Conservation (phyloP, 2,888 invertebrate genomes). For the Ornithoptera alexandrae region DNA sequence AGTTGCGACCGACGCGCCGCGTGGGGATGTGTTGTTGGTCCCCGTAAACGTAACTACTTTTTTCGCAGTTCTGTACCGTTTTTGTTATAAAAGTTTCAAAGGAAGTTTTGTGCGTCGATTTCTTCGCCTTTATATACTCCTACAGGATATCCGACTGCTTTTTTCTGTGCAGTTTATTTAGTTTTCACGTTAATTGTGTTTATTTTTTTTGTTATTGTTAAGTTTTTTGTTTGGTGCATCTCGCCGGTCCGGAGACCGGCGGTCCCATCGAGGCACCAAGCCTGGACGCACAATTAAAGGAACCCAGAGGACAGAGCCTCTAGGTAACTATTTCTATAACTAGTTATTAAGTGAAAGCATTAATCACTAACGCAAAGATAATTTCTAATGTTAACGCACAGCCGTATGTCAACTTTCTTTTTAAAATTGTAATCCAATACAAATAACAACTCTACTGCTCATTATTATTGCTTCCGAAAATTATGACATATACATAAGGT, state of each 20-base stretch:
- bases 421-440: not conserved
- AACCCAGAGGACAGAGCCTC: conserved; percentile 74
- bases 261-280: conserved; percentile 68
- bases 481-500: not conserved
- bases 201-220: conserved; percentile 75
- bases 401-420: conserved; percentile 3
- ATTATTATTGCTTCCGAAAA: not conserved
- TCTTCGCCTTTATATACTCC: conserved; percentile 60
- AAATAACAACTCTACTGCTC: not conserved
- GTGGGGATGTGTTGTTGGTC: conserved; percentile 73
- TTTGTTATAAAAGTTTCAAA: conserved; percentile 74
- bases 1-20: conserved; percentile 73
- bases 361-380: conserved; percentile 2
- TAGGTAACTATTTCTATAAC: conserved; percentile 68
- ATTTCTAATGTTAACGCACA: not conserved
- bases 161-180: conserved; percentile 66
- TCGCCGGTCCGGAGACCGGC: conserved; percentile 73
- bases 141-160: conserved; percentile 61
- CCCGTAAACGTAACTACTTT: conserved; percentile 71
- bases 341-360: conserved; percentile 28
- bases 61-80: conserved; percentile 75
- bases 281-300: conserved; percentile 69
- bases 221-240: conserved; percentile 80
- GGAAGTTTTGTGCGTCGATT: conserved; percentile 71
- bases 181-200: conserved; percentile 75